These are phyloP conservation scores for Frankliniella intonsa DNA, from an alignment of 2,888 invertebrate genomes.

Conservation along the genomic window DNA sequence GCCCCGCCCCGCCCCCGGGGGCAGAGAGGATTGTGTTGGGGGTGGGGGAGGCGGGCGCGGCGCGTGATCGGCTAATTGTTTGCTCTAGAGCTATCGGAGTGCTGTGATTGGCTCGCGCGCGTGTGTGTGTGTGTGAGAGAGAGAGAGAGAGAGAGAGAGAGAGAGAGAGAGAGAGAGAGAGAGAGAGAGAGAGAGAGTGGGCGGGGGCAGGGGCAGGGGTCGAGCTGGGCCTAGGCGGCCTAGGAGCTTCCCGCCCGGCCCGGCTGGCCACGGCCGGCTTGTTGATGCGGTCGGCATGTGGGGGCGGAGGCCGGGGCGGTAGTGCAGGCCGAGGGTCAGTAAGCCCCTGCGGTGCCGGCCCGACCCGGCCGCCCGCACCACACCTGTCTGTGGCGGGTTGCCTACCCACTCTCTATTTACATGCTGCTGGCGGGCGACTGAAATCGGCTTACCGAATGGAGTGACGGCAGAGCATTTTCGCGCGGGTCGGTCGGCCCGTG, in stretches of 20 bases:
- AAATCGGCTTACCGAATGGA: too few relatives aligned
- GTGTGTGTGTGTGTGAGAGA: not conserved
- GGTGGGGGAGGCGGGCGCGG: too few relatives aligned
- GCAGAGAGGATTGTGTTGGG: too few relatives aligned
- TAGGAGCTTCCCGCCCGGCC: too few relatives aligned
- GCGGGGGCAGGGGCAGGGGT: not conserved
- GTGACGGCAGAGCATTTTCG: too few relatives aligned
- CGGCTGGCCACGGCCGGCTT: not conserved
- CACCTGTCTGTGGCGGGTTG: not conserved
- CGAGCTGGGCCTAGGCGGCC: not conserved
- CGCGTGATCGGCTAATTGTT: too few relatives aligned
- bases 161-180: not conserved
- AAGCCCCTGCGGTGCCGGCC: too few relatives aligned
- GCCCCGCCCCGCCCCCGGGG: too few relatives aligned
- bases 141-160: constrained; percentile 18
- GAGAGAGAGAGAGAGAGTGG: not conserved
- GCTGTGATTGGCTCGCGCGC: too few relatives aligned
- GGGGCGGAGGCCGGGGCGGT: not conserved
- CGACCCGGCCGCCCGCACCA: not conserved
- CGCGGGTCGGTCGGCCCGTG: too few relatives aligned
- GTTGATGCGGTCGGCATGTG: not conserved
- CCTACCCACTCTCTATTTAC: not conserved
- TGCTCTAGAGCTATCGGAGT: too few relatives aligned
- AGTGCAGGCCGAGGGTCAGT: not conserved
- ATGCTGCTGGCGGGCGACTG: not conserved